These are phyloP conservation scores for Aplodontia rufa DNA, from an alignment of 2,113 vertebrate genomes.

Conservation along the genomic window DNA sequence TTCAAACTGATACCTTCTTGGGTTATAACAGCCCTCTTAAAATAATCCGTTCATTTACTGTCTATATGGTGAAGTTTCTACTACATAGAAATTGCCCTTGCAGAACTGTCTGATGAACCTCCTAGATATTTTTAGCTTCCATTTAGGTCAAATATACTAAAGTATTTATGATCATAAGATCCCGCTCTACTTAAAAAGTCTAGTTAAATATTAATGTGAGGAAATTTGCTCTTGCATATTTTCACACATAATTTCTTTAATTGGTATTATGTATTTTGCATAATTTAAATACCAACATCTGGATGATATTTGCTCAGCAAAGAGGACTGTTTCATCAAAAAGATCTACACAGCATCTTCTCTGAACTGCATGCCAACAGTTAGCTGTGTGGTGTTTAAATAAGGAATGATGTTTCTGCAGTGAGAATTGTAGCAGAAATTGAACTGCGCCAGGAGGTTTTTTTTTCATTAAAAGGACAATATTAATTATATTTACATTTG, in stretches of 20 bases:
- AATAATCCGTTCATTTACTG: not conserved
- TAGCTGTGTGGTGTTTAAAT: constrained; percentile 70
- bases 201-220: constrained; percentile 82
- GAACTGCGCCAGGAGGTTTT: constrained; percentile 51
- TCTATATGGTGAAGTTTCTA: not conserved
- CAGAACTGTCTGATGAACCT: constrained; percentile 13
- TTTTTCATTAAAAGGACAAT: constrained; percentile 58
- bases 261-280: constrained; percentile 73
- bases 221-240: constrained; percentile 74
- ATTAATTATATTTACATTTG: constrained; percentile 39
- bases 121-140: constrained; percentile 57
- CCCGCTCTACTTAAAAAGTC: constrained; percentile 60
- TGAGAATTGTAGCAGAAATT: constrained; percentile 61
- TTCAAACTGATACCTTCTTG: constrained; percentile 19
- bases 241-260: constrained; percentile 79
- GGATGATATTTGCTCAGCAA: constrained; percentile 73
- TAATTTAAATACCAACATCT: constrained; percentile 79
- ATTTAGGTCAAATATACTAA: constrained; percentile 74
- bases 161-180: constrained; percentile 75
- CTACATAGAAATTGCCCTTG: constrained; percentile 15
- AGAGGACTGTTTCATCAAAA: constrained; percentile 72
- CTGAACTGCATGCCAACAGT: constrained; percentile 48
- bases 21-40: not conserved
- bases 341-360: constrained; percentile 53
- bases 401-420: constrained; percentile 57